Conservation (phyloP, 2,113 vertebrate species). For the Sitta europaea region DNA sequence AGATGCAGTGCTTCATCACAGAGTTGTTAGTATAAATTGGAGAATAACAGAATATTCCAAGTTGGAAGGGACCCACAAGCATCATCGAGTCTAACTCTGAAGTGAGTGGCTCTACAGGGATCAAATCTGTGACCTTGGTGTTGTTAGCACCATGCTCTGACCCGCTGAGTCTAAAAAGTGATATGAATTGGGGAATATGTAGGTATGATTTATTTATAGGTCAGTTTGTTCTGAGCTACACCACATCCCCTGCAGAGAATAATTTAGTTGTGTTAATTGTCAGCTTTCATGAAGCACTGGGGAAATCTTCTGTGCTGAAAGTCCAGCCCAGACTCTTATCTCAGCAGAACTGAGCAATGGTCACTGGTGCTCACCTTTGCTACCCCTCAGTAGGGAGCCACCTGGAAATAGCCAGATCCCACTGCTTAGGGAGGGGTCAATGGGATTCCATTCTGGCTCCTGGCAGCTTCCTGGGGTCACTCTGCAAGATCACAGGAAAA, state of each 20-base stretch:
- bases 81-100: too few species aligned
- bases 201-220: background rate
- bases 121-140: background rate
- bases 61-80: background rate
- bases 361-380: background rate
- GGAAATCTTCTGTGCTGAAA: background rate
- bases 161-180: background rate
- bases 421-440: background rate
- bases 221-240: background rate
- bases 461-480: background rate
- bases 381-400: background rate
- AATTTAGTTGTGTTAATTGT: background rate
- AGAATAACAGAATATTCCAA: background rate
- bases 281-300: background rate
- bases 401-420: background rate
- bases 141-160: background rate
- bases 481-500: background rate
- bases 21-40: background rate
- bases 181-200: background rate
- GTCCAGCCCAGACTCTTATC: background rate
- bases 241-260: background rate
- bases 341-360: background rate
- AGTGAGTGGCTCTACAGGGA: background rate
- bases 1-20: background rate
- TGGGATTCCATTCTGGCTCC: background rate